These are phyloP conservation scores for Chrysotoxum bicinctum DNA, from an alignment of 2,888 invertebrate genomes.

Conservation along the genomic window DNA sequence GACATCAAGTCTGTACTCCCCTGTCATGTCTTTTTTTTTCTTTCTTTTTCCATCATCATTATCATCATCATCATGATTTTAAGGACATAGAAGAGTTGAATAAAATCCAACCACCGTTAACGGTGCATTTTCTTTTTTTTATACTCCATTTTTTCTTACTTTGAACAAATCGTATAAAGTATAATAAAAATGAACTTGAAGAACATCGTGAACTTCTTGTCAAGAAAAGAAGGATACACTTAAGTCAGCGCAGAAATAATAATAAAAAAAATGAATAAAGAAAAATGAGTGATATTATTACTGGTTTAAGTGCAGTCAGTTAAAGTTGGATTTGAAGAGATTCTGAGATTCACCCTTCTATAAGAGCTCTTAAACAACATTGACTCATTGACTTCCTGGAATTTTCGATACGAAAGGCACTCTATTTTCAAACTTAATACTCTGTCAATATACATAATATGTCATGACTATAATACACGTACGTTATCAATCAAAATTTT, in stretches of 20 bases:
- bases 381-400: too few species aligned
- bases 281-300: constrained; percentile 16
- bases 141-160: constrained; percentile 18
- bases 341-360: not conserved
- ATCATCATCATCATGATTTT: not conserved
- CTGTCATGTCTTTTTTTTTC: not conserved
- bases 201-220: constrained; percentile 46
- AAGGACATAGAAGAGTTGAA: constrained; percentile 46
- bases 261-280: not conserved
- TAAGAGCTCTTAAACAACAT: not conserved
- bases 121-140: not conserved
- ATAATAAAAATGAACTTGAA: constrained; percentile 37
- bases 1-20: constrained; percentile 1
- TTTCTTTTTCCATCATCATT: not conserved
- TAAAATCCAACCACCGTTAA: constrained; percentile 23
- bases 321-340: not conserved
- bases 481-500: not conserved
- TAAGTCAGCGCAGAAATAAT: not conserved
- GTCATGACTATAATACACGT: not conserved
- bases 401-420: not conserved
- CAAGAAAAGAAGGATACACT: constrained; percentile 10
- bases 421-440: not conserved
- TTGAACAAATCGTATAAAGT: constrained; percentile 21
- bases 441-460: too few species aligned
- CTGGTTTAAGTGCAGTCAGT: constrained; percentile 9